Evolutionary conservation across 2,888 invertebrate species (phyloP).

Genomic region (Neoitamus cyanurus): DNA sequence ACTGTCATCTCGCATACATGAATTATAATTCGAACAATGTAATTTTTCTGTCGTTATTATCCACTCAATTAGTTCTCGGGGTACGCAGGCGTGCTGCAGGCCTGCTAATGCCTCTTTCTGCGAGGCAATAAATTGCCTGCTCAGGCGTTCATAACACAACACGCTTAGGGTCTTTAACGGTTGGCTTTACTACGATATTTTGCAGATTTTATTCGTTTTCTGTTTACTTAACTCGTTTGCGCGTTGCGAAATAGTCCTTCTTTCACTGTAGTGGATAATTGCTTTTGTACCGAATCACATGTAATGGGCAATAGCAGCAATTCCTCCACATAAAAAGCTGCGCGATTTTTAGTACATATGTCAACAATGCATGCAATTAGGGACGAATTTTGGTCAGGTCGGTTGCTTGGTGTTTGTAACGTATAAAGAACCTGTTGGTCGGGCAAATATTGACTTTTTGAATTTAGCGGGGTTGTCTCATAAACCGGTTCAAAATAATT

Average conservation of each 20-base stretch:
- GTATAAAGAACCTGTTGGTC: too few relatives aligned
- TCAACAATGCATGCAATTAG: neutral
- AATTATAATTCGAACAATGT: conserved; percentile 38
- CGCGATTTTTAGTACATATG: neutral
- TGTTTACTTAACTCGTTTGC: neutral
- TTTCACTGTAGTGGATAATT: neutral
- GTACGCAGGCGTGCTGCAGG: neutral
- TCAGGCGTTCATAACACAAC: neutral
- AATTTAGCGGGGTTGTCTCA: too few relatives aligned
- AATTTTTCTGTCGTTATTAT: conserved; percentile 35
- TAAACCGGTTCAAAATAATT: too few relatives aligned
- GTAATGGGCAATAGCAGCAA: neutral
- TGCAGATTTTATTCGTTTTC: neutral
- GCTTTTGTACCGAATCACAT: neutral
- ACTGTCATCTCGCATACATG: conserved; percentile 31
- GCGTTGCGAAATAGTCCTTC: neutral
- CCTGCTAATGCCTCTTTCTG: neutral
- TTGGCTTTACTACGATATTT: neutral
- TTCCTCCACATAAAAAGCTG: neutral
- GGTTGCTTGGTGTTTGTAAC: neutral
- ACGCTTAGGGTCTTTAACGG: neutral
- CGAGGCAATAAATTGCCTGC: neutral
- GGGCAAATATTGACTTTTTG: too few relatives aligned
- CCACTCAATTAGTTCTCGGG: neutral
- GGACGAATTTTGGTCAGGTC: neutral